These are phyloP conservation scores for Aegithalos caudatus DNA, from an alignment of 2,113 vertebrate species.

Conservation along the genomic window DNA sequence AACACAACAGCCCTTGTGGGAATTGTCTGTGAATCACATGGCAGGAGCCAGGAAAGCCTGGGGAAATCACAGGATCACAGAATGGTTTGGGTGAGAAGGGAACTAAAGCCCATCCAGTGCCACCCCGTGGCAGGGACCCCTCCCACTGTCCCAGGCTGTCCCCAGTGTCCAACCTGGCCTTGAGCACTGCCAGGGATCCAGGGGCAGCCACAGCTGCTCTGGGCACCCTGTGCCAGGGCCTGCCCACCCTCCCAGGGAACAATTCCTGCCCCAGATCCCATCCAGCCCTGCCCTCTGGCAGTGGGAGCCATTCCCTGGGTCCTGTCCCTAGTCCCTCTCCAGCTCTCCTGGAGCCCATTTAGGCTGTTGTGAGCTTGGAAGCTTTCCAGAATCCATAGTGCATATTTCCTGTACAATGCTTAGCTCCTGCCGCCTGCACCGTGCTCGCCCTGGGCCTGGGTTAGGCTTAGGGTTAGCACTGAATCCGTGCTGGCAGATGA, in stretches of 20 bases:
- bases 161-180: neutral
- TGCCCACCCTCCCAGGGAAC: neutral
- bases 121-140: neutral
- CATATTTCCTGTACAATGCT: neutral
- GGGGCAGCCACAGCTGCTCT: neutral
- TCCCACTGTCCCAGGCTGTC: neutral
- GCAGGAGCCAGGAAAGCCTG: neutral
- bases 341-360: neutral
- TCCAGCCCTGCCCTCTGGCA: neutral
- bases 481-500: neutral
- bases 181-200: neutral
- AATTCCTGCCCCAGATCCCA: neutral
- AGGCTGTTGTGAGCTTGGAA: neutral
- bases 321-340: neutral
- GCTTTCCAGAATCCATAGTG: neutral
- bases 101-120: accelerated
- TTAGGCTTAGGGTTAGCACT: too few relatives aligned
- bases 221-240: neutral
- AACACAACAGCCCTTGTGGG: accelerated
- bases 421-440: neutral
- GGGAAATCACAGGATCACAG: neutral
- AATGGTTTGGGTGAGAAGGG: neutral
- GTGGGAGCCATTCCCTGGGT: accelerated
- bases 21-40: neutral
- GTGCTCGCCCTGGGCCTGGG: accelerated